These are phyloP conservation scores for Monochamus saltuarius DNA, from an alignment of 1,140 invertebrate genomes.

Conservation along the genomic window DNA sequence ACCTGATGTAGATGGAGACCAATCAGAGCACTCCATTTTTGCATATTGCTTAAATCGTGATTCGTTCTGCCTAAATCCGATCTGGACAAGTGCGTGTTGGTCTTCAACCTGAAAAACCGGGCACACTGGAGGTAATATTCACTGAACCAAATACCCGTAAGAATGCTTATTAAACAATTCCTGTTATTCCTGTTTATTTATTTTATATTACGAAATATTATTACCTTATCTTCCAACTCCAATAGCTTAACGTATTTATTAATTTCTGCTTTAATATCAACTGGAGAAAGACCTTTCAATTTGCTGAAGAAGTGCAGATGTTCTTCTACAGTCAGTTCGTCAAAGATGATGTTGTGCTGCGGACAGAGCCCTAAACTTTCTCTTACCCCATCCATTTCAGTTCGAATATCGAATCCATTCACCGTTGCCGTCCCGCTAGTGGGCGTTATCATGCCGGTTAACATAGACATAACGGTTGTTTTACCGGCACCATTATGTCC, in stretches of 20 bases:
- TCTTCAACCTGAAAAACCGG: too few relatives aligned
- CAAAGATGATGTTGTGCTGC: slow-evolving; percentile 93
- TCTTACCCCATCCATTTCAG: slow-evolving; percentile 61
- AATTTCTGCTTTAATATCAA: slow-evolving; percentile 57
- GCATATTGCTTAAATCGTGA: too few relatives aligned
- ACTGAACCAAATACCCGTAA: too few relatives aligned
- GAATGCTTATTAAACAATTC: too few relatives aligned
- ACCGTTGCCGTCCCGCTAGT: slow-evolving; percentile 68
- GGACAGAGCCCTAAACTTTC: slow-evolving; percentile 83
- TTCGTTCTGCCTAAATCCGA: too few relatives aligned
- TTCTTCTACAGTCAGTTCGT: slow-evolving; percentile 84
- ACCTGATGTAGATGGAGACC: too few relatives aligned
- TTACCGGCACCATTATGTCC: slow-evolving; percentile 74
- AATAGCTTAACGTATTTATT: slow-evolving; percentile 68
- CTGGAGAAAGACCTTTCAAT: slow-evolving; percentile 68
- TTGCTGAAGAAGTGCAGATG: slow-evolving; percentile 86
- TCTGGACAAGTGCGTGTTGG: too few relatives aligned
- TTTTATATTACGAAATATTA: too few relatives aligned
- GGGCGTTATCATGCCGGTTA: slow-evolving; percentile 70
- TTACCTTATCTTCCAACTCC: slow-evolving; percentile 60
- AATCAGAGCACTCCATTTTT: too few relatives aligned
- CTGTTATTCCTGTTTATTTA: too few relatives aligned
- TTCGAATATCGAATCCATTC: slow-evolving; percentile 64
- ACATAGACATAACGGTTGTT: slow-evolving; percentile 79
- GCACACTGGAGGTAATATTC: too few relatives aligned